These are phyloP conservation scores for Agonopterix subpropinquella DNA, from an alignment of 2,888 invertebrate genomes.

Conservation along the genomic window DNA sequence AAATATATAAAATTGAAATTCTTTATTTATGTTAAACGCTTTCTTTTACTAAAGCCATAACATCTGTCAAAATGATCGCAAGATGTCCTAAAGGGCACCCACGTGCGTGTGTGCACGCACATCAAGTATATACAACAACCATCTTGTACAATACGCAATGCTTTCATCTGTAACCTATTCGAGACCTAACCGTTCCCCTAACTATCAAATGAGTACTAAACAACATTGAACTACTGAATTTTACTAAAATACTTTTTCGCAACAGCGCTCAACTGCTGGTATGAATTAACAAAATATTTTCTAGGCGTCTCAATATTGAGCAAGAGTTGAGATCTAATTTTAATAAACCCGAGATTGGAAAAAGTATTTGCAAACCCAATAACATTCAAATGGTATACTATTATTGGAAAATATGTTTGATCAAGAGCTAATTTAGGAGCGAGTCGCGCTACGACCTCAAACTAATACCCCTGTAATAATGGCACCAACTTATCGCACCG, in stretches of 20 bases:
- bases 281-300: not conserved
- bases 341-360: not conserved
- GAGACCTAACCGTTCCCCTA: not conserved
- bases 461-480: slow-evolving; percentile 75
- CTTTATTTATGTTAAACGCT: slow-evolving; percentile 17
- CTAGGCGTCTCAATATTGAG: not conserved
- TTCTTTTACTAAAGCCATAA: slow-evolving; percentile 23
- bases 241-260: not conserved
- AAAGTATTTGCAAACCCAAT: slow-evolving; percentile 5
- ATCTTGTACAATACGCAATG: slow-evolving; percentile 10
- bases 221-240: slow-evolving; percentile 1
- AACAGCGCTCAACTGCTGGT: too few relatives aligned
- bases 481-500: slow-evolving; percentile 76
- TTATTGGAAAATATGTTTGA: slow-evolving; percentile 12
- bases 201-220: not conserved
- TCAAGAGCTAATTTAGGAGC: slow-evolving; percentile 34
- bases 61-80: slow-evolving; percentile 13
- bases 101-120: slow-evolving; percentile 13
- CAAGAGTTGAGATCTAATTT: not conserved
- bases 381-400: slow-evolving; percentile 3
- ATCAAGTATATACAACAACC: slow-evolving; percentile 23
- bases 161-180: not conserved
- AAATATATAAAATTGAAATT: slow-evolving; percentile 9
- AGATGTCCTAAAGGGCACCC: slow-evolving; percentile 10
- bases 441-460: slow-evolving; percentile 49